Base-by-base conservation (phyloP, 2,797 vertebrate species). In the Cirrhinus mrigala region DNA sequence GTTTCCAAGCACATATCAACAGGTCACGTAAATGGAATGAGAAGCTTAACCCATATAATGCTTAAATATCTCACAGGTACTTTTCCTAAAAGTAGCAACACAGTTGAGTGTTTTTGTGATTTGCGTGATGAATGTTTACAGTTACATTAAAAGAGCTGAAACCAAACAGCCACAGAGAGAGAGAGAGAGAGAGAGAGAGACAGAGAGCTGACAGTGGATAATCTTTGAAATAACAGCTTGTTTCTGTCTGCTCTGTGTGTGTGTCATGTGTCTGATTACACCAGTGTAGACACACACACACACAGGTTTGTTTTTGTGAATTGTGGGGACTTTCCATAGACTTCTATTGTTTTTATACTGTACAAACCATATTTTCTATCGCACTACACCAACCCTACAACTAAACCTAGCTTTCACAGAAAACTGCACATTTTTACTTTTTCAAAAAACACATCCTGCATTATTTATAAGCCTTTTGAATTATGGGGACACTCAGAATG, bases 161-260 rank as follows among this genome's bases (percentile, higher is more conserved):
- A 8, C 18, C 4, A 18, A 10, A 68, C 66, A 14, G n/a, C n/a
- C 10, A 12, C 10, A 60, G 10, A 12, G 8, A 58, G 9, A 60
- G 18, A 60, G 10, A 12, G 8, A 58, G 9, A 60, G 18, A 50
- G 22, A 58, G 54, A 52, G 50, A 33, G 33, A 50, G 9, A 58
- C 20, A 52, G 50, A n/a, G 58, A 27, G 58, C 11, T 62, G 58
- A 62, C 12, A 4, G 54, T 14, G 58, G 58, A 14, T 62, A 27
- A 75, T 75, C 24, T 20, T 75, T 20, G 2, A 54, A 75, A 75
- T 54, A 33, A 52, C 73, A 54, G 73, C 48, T 75, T 54, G 24
- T 74, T 29, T 74, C 16, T 74, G 71, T 10, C 71, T 29, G 16
- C 48, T 52, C 24, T 48, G 14, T 14, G n/a, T 48, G 20, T 73